Conservation (phyloP, 2,888 invertebrate genomes). For the Rambutsinella grinnellia region DNA sequence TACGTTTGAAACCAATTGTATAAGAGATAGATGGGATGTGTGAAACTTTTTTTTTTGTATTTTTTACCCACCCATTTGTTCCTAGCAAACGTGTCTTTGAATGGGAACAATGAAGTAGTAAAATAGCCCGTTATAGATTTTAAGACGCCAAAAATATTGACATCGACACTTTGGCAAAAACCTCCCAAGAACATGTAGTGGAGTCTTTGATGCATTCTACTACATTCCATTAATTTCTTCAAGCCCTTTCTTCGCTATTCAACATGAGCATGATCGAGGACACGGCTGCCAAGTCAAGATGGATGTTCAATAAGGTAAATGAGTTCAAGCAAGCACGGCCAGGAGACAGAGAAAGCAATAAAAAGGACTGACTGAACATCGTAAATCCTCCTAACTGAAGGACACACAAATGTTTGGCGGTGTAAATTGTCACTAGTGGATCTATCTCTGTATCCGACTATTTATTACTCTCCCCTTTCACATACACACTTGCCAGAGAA, state of each 20-base stretch:
- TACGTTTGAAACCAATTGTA: no score
- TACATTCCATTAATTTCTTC: no score
- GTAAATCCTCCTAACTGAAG: slow-evolving; percentile 41
- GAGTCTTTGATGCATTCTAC: no score
- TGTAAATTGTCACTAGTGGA: slow-evolving; percentile 41
- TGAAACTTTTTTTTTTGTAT: no score
- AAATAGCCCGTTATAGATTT: no score
- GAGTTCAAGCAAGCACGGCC: slow-evolving; percentile 27
- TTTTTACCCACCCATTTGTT: no score
- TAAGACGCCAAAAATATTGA: neutral
- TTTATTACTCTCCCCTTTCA: neutral
- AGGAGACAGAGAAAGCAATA: slow-evolving; percentile 39
- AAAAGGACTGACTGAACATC: slow-evolving; percentile 33
- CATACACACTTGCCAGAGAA: neutral
- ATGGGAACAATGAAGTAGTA: no score
- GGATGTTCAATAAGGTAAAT: slow-evolving; percentile 52
- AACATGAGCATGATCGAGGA: slow-evolving; percentile 28
- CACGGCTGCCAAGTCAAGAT: slow-evolving; percentile 44
- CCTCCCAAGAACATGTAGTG: neutral
- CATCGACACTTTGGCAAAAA: neutral
- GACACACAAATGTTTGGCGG: slow-evolving; percentile 24
- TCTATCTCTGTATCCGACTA: neutral
- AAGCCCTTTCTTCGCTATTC: no score
- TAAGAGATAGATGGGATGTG: no score
- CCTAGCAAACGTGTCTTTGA: no score